Conservation (phyloP, 1,140 invertebrate species). For the Ptiloglossa arizonensis region DNA sequence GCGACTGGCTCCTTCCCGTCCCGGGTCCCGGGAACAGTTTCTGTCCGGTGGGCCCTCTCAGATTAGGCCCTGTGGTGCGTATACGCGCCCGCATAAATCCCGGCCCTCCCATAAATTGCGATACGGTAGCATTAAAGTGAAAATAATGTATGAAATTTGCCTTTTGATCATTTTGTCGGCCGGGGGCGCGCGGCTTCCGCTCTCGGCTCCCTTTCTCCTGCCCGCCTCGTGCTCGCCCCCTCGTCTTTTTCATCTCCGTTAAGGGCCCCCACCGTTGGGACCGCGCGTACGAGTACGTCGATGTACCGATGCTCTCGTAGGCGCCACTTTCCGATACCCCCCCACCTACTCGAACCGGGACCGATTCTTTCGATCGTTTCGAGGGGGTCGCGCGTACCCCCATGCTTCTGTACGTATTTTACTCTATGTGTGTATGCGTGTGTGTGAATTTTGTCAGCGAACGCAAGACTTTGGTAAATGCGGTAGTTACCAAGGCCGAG, state of each 20-base stretch:
- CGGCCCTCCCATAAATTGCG: conserved; percentile 78
- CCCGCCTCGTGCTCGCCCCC: background rate
- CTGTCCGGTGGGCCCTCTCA: conserved; percentile 53
- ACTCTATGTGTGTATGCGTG: too few relatives aligned
- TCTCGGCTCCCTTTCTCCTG: conserved; percentile 36
- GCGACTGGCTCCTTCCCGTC: conserved; percentile 48
- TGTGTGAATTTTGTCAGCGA: too few relatives aligned
- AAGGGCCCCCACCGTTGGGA: conserved; percentile 6
- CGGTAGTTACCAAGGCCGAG: too few relatives aligned
- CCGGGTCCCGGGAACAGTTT: conserved; percentile 55
- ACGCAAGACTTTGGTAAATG: too few relatives aligned
- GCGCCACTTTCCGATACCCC: conserved; percentile 22
- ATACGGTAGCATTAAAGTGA: conserved; percentile 81
- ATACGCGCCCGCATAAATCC: conserved; percentile 77
- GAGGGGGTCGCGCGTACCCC: too few relatives aligned
- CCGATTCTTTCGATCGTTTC: too few relatives aligned
- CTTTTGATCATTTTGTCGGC: conserved; percentile 80
- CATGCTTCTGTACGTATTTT: too few relatives aligned
- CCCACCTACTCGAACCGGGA: too few relatives aligned
- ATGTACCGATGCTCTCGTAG: conserved; percentile 6
- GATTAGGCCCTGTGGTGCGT: conserved; percentile 67
- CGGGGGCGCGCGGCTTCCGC: conserved; percentile 77
- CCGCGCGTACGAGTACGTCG: conserved; percentile 22
- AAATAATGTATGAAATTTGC: conserved; percentile 81
- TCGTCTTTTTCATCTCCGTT: conserved; percentile 27